These are phyloP conservation scores for Caenorhabditis sp. DNA, from an alignment of 2,888 invertebrate genomes.

Conservation along the genomic window DNA sequence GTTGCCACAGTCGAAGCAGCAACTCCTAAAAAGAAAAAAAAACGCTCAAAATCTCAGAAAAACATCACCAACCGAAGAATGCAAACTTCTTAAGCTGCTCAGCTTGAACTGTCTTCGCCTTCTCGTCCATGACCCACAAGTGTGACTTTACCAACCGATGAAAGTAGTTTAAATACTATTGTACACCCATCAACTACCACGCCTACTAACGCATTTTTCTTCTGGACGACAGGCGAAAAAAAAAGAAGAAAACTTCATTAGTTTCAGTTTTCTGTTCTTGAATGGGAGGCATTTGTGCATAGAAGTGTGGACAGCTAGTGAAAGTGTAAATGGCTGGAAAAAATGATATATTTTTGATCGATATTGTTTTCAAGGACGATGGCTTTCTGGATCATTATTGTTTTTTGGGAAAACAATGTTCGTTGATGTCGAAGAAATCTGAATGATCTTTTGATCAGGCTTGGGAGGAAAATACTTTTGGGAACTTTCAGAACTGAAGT, in stretches of 20 bases:
- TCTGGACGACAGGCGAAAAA: neutral
- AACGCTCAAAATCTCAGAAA: neutral
- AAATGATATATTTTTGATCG: neutral
- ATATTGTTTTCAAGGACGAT: neutral
- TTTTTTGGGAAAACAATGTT: too few species aligned
- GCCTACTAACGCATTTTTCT: neutral
- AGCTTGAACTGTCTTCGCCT: slow-evolving; percentile 60
- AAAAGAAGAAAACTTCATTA: neutral
- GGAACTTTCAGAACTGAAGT: too few species aligned
- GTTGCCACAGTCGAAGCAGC: slow-evolving; percentile 54
- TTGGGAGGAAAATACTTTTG: too few species aligned
- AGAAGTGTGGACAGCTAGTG: neutral
- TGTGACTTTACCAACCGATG: slow-evolving; percentile 4
- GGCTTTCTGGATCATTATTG: neutral
- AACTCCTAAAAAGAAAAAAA: slow-evolving; percentile 26
- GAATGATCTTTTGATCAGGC: too few species aligned
- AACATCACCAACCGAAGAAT: slow-evolving; percentile 57
- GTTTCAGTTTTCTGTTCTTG: neutral
- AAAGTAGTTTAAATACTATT: neutral
- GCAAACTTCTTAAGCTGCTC: slow-evolving; percentile 65
- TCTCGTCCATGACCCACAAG: slow-evolving; percentile 47
- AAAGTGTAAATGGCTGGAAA: neutral
- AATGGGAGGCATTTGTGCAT: neutral
- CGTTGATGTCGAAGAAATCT: too few species aligned
- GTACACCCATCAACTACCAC: neutral